Evolutionary conservation across 2,797 vertebrate species (phyloP), one percentile per base, ranked within the genome.

Genomic region (Phrynocephalus guinanensis): DNA sequence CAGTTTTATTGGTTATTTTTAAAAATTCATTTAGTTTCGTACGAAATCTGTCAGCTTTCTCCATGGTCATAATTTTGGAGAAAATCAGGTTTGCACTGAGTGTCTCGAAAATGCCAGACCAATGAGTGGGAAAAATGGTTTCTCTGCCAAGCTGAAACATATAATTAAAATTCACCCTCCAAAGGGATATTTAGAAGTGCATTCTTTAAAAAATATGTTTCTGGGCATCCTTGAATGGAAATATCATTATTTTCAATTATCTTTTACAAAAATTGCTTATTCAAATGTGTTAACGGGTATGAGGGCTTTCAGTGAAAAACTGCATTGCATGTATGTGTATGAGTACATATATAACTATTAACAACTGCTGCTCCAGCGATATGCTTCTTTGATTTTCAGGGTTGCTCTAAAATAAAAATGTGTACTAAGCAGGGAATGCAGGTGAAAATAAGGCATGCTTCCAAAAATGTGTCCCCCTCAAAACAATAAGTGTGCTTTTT

Each of bases 181-280:
- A 84, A 81, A 3, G 67, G 26, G 89, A 81, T 85, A 91, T 87
- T 91, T 90, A 84, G 79, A 93, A 90, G 87, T 24, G 9, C 81
- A 63, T 56, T 72, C 28, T 68, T 68, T 79, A 63, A 68, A 68
- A 83, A 88, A 94, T 89, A 77, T 68, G 13, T 82, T 93, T 90
- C 66, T 94, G 92, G 92, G 92, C 85, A 90, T 60, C 9, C 3
- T 48, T 87, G 16, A 88, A 90, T 92, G 92, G 93, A 93, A 93
- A 94, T 56, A 82, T 33, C 82, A 85, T 87, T 1, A 86, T 78
- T 90, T 86, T 71, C 80, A 87, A 24, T 66, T 79, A 91, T 28
- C 5, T 83, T 88, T 91, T 63, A 82, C 90, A 67, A 68, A 89
- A 92, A 93, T 18, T 50, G 71, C 77, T 89, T 91, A 1, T 44